Conservation (phyloP, 1,140 invertebrate species). For the Sarcophaga bullata region DNA sequence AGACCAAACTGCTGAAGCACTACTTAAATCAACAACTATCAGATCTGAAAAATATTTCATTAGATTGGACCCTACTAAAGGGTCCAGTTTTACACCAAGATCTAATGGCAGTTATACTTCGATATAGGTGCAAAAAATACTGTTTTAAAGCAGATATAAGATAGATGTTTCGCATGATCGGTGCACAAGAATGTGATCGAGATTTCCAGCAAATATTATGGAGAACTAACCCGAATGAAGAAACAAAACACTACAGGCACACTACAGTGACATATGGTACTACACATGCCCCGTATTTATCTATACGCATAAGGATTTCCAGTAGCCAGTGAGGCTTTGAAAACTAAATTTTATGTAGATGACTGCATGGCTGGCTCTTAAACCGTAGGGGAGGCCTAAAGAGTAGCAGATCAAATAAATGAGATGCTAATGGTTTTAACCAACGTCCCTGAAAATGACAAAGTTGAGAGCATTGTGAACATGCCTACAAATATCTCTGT, state of each 20-base stretch:
- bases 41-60: constrained; percentile 29
- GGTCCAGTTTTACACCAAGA: neutral
- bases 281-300: constrained; percentile 32
- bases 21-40: neutral
- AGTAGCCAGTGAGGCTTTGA: neutral
- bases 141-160: constrained; percentile 47
- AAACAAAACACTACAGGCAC: neutral
- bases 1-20: constrained; percentile 33
- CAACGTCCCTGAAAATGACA: constrained; percentile 43
- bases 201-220: neutral
- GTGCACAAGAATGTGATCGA: neutral
- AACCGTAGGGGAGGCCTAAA: neutral
- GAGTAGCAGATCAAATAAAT: neutral
- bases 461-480: neutral
- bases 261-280: constrained; percentile 41
- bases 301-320: constrained; percentile 23
- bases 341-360: constrained; percentile 40
- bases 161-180: constrained; percentile 62
- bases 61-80: neutral
- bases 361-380: constrained; percentile 32
- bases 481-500: neutral
- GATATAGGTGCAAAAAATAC: constrained; percentile 43
- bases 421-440: constrained; percentile 44
- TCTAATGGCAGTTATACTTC: constrained; percentile 29
- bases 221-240: neutral